Base-by-base conservation (phyloP, 1,140 invertebrate genomes). In the Notospermus geniculatus region DNA sequence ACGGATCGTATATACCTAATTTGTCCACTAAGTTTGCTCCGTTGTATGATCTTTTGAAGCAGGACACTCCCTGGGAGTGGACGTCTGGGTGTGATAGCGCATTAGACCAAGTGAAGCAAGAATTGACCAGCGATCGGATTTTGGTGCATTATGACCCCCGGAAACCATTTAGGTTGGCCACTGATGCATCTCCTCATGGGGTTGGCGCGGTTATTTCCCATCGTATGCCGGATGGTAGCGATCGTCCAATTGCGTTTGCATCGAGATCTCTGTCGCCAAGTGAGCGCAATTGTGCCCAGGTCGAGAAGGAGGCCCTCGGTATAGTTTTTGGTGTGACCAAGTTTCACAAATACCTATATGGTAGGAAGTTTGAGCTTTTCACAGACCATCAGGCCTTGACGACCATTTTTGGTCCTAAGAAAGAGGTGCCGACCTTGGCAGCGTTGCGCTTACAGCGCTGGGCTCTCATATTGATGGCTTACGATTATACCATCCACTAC, bases 301-400 rank as follows among this genome's bases (percentile, higher is more conserved):
- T 85, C 13, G 79, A 85, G 50, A 82, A 79, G 59, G 82, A 86
- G 64, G 81, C 78, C 78, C 61, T 85, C 15, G 80, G 78, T 2
- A 77, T 85, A 23, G 73, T 84, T 4, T 84, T 70, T 67, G 80
- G 68, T 1, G 65, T 82, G 1, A 63, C 72, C 50, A 79, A 70
- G 59, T 82, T 83, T 67, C 74, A 81, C 61, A 43, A 80, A 41
- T 83, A 78, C 54, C 39, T 84, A 7, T 81, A 73, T 62, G 82
- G 81, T 4, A 52, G 75, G n/a, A 54, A 78, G 27, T 84, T 84
- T 64, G 80, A 62, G 2, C 59, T 85, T 2, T 62, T 73, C 15
- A 85, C 80, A 1, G 82, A 85, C 61, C 83, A 85, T 56, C 80
- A 83, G 54, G 80, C 83, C 0, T 58, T 86, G 39, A 15, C 65